A percentile compares a stretch with the other conserved stretches of the same genome.
These are phyloP conservation scores for Standfussiana lucernea DNA, from an alignment of 2,888 invertebrate genomes.

Conservation along the genomic window DNA sequence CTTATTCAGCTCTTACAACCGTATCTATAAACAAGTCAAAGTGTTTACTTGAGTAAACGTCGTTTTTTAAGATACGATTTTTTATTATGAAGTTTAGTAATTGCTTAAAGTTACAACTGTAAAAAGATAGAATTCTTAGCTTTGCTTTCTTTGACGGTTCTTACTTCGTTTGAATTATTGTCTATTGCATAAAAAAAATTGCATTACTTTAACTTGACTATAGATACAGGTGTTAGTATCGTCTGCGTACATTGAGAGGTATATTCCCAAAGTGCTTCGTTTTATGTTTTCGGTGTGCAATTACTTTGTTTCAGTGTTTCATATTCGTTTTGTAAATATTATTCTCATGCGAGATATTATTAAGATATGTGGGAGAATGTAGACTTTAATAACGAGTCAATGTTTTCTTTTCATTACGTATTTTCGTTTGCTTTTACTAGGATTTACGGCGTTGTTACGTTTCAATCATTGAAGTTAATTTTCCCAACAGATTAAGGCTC, in stretches of 20 bases:
- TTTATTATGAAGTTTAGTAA: no score
- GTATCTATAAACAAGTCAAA: no score
- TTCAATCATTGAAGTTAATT: constrained; percentile 7
- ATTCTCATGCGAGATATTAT: constrained; percentile 36
- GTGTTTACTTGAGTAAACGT: no score
- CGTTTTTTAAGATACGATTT: no score
- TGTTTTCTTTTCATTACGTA: constrained; percentile 21
- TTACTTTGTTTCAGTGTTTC: constrained; percentile 30
- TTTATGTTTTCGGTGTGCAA: constrained; percentile 12
- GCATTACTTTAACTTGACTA: no score
- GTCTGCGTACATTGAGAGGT: constrained; percentile 3
- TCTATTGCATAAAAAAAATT: no score
- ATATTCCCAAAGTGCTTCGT: constrained; percentile 39
- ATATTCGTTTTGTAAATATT: constrained; percentile 37
- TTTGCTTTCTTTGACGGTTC: no score
- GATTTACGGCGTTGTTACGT: neutral
- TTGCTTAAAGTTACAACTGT: no score
- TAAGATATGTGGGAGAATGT: constrained; percentile 5
- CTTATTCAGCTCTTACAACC: constrained; percentile 10
- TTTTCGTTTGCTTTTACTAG: constrained; percentile 5
- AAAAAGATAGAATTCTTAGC: no score
- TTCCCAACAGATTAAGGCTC: neutral
- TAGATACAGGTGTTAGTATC: no score
- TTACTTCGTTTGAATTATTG: no score
- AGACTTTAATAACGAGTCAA: constrained; percentile 11